Base-by-base conservation (phyloP, 2,888 invertebrate genomes). In the Dryococelus australis region DNA sequence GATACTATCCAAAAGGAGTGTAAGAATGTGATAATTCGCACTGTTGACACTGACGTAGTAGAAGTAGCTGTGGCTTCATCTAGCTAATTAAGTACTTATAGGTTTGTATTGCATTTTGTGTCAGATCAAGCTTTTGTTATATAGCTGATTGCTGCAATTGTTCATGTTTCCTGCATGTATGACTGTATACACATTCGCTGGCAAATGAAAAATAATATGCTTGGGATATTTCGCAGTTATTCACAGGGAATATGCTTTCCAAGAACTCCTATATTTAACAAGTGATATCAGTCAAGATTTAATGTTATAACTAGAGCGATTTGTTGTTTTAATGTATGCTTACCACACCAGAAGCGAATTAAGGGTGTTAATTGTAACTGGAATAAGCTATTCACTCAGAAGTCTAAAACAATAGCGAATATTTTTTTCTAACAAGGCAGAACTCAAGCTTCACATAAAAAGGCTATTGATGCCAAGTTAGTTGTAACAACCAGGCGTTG, bases 21-120 rank as follows among this genome's bases (percentile, higher is more conserved):
- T 35, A 35, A 35, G 35, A 35, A 35, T 4, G 51, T 86, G 2
- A 47, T 24, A 0, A 86, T 86, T 13, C 79, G 27, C 20, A 79
- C n/a, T 79, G 79, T 79, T 13, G 79, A 79, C 79, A 79, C n/a
- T 79, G 79, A 79, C 9, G 9, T 79, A 79, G 86, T 86, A 20
- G 47, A 35, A 27, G 26, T 86, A n/a, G 86, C 86, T 43, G 5
- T 27, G 51, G 12, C 35, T n/a, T n/a, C 47, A 4, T 86, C 84
- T 4, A 28, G 0, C 43, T 0, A 47, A 47, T 28, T 86, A 81
- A n/a, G 24, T 12, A 9, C 28, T 1, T 0, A 86, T 79, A 28
- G 13, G 43, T 26, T 83, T 86, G 86, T 85, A 86, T 86, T 47
- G 86, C 65, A 13, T 84, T 81, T 86, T 13, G 81, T 86, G 79